phyloP scores from a whole-genome alignment of 2,888 invertebrate species.

The Platycheirus albimanus region DNA sequence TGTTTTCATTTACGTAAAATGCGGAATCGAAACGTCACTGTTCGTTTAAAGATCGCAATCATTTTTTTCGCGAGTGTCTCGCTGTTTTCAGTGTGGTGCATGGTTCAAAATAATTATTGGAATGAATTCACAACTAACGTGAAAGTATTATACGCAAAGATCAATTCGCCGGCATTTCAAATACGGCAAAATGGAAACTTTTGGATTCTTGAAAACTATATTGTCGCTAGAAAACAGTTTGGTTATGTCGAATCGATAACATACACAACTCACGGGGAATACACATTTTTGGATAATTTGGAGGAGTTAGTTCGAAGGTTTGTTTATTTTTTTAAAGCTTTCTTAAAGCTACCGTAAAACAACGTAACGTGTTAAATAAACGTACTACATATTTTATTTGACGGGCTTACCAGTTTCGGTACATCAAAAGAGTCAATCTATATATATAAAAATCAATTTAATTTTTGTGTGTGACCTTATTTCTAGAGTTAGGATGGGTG shows the following conservation, averaged over 20 bases:
- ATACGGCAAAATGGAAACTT: slow-evolving; percentile 49
- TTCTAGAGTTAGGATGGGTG: no score
- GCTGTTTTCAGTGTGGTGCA: background rate
- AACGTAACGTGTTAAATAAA: no score
- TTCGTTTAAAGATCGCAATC: background rate
- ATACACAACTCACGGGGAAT: slow-evolving; percentile 51
- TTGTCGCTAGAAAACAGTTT: slow-evolving; percentile 18
- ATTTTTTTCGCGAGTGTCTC: background rate
- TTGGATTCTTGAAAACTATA: slow-evolving; percentile 51
- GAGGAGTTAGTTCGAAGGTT: slow-evolving; percentile 36
- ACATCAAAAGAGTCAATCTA: no score
- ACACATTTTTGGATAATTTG: slow-evolving; percentile 42
- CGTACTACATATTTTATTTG: no score
- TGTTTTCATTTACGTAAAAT: slow-evolving; percentile 8
- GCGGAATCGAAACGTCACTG: slow-evolving; percentile 7
- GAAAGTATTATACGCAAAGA: background rate
- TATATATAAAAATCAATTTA: no score
- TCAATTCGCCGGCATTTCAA: background rate
- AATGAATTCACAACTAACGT: background rate
- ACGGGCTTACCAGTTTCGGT: no score
- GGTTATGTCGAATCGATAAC: slow-evolving; percentile 45
- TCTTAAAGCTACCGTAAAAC: no score
- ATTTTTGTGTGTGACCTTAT: no score
- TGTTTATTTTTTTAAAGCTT: slow-evolving; percentile 16
- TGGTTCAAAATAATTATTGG: background rate